Conservation (phyloP, 30 jellyfish, hydroid and myxozoan genomes). For the Chrysaora quinquecirrha region DNA sequence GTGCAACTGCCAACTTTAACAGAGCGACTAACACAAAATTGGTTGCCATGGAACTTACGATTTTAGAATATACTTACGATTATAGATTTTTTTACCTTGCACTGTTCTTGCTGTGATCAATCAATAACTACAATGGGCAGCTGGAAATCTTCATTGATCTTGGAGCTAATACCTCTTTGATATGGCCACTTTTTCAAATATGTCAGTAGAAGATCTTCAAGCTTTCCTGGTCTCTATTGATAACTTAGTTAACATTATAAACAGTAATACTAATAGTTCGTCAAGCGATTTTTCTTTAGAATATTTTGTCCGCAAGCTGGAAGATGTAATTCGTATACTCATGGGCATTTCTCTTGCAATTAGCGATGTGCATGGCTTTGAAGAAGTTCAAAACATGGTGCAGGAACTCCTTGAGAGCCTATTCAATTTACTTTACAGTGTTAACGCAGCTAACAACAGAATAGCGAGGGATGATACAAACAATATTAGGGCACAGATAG, state of each 20-base stretch:
- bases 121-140: too few species aligned
- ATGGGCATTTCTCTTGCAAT: slow-evolving; percentile 24
- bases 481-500: background rate
- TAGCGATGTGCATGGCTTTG: slow-evolving; percentile 13
- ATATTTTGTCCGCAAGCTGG: slow-evolving; percentile 30
- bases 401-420: background rate
- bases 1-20: too few species aligned
- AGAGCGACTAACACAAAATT: too few species aligned
- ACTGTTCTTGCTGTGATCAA: too few species aligned
- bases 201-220: slow-evolving; percentile 14
- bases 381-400: background rate
- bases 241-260: background rate
- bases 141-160: too few species aligned
- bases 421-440: background rate
- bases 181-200: too few species aligned
- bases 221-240: background rate
- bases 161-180: too few species aligned
- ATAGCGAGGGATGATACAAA: background rate
- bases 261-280: background rate
- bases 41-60: too few species aligned
- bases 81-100: too few species aligned
- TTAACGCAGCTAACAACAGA: background rate
- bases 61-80: too few species aligned
- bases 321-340: slow-evolving; percentile 27
- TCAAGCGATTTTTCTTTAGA: slow-evolving; percentile 41